Conservation (phyloP, 2,888 invertebrate species). For the Parnassius mnemosyne region DNA sequence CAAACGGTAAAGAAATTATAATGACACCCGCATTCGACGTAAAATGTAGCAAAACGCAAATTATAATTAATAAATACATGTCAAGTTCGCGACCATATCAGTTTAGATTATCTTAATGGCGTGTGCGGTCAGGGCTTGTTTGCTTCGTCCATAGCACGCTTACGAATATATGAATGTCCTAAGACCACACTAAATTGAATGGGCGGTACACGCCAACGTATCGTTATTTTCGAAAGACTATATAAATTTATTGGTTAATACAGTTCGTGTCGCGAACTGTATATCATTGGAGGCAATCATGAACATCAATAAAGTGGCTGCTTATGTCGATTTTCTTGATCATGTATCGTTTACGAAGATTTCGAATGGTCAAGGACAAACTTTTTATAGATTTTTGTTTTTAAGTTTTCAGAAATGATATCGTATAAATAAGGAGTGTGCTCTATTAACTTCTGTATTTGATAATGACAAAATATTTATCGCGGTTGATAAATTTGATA, state of each 20-base stretch:
- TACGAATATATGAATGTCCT: constrained; percentile 13
- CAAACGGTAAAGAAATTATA: constrained; percentile 21
- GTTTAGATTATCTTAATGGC: constrained; percentile 63
- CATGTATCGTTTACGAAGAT: constrained; percentile 56
- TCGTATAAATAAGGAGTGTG: too few relatives aligned
- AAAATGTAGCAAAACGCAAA: constrained; percentile 16
- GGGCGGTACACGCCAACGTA: background rate
- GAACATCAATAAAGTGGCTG: constrained; percentile 60
- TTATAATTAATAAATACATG: constrained; percentile 44
- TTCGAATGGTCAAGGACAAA: constrained; percentile 13
- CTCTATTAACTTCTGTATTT: too few relatives aligned
- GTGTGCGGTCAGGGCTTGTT: constrained; percentile 64
- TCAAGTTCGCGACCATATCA: constrained; percentile 52
- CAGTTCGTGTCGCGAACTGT: constrained; percentile 61
- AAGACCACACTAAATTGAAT: constrained; percentile 23
- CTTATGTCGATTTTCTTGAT: constrained; percentile 63
- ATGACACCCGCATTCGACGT: constrained; percentile 14
- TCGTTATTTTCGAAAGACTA: constrained; percentile 9
- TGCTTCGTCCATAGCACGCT: constrained; percentile 46
- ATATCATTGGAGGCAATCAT: constrained; percentile 71
- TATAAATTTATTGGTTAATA: constrained; percentile 39
- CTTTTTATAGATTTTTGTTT: too few relatives aligned
- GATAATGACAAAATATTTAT: too few relatives aligned
- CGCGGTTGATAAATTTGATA: too few relatives aligned
- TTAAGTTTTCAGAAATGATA: too few relatives aligned